Base-by-base conservation (phyloP, 2,797 vertebrate species). In the Rhinatrema bivittatum region DNA sequence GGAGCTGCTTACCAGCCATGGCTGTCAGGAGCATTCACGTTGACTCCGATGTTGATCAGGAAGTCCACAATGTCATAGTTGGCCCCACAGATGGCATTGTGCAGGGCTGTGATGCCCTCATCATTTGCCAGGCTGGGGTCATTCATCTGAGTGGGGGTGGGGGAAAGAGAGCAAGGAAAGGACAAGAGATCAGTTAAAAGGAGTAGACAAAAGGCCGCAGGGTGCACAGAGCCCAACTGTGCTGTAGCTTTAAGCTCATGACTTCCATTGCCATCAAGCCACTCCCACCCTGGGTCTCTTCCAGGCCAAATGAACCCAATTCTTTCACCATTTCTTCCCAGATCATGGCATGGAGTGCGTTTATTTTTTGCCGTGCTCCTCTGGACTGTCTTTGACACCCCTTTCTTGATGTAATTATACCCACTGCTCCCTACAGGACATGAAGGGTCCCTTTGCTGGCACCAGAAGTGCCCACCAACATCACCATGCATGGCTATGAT, bases 51-150 rank as follows among this genome's bases (percentile, higher is more conserved):
- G 5, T 72, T 81, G 25, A 96, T 87, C 21, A 96, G 85, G 50
- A 93, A 91, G 40, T 90, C 89, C 11, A 92, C 91, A 1, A 97
- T 81, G 4, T 68, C 39, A 36, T 86, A 85, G 60, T 94, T 91
- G 11, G 90, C 88, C 0, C 89, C 91, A 2, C 93, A 97, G 68
- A 95, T 90, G 31, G 87, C 89, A 1, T 97, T 97, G 66, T 97
- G 93, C 27, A 97, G 84, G 1, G 88, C 91, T 0, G 92, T 97
- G 74, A 97, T 95, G 43, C 93, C 92, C 60, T 95, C 93, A 10
- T 93, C 93, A 1, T 94, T 95, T 2, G 91, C 72, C 38, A 91
- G 90, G 62, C 93, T 97, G 0, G 91, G 87, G 47, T 96, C 89
- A 3, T 50, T 84, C 71, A 93, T 87, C 93, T 96, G 21, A 3